Evolutionary conservation across 2,113 vertebrate species (phyloP), one percentile per base, ranked within the genome.

Genomic region (Entomyzon cyanotis): DNA sequence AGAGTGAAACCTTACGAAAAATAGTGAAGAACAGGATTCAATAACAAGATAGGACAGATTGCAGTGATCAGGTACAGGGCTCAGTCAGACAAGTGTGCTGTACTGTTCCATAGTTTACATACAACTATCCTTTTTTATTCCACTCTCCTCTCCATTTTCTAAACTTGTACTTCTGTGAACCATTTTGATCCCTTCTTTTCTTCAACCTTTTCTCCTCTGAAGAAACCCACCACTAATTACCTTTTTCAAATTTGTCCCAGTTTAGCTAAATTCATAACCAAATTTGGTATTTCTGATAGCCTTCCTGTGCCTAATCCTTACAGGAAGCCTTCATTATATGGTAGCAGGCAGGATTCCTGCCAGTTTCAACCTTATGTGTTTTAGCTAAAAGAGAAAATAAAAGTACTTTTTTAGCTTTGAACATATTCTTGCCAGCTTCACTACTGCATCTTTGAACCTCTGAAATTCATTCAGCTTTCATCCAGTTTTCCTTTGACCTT

Each of bases 401-500:
- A 91, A 94, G 84, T 37, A 25, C 77, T 71, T 64, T 14, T 47
- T 68, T 22, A 21, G 42, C 89, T 96, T 94, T 83, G 84, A 93
- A 96, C 41, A 49, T 85, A 82, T 60, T 82, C 81, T 84, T 84
- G 11, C 13, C 41, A 75, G 44, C 28, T 89, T 84, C 74, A 73
- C 46, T 82, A 37, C 23, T 80, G 27, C 18, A 67, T 31, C 69
- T 97, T 75, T 95, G 84, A 91, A 91, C 41, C 8, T 78, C 41
- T 9, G 13, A 87, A 94, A 89, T 75, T 68, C 84, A 81, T 84
- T 49, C 62, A 82, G 5, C 89, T 93, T 96, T 92, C 67, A 94
- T 85, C 25, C 22, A 69, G 5, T 87, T 91, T 94, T 79, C 27
- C 50, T 91, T 71, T 91, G 52, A 94, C 73, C 81, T 93, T 65